A percentile compares a stretch with the other conserved stretches of the same genome.
Evolutionary conservation across 2,888 invertebrate species (phyloP).

Genomic region (Lottia scabra): DNA sequence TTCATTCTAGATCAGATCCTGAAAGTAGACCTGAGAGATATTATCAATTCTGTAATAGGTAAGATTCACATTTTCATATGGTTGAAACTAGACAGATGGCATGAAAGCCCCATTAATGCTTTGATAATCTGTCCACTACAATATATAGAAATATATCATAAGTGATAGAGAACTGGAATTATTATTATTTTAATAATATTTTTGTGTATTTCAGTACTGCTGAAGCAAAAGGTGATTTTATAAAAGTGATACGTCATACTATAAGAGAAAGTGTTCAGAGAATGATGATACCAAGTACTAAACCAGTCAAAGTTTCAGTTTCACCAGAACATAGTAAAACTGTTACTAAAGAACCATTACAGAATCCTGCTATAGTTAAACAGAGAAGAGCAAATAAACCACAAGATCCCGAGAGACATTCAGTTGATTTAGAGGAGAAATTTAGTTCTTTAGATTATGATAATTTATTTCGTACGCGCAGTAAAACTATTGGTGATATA

Average conservation of each 20-base stretch:
- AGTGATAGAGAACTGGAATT: too few species aligned
- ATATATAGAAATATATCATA: too few species aligned
- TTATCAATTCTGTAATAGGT: constrained; percentile 96
- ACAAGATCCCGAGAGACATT: constrained; percentile 58
- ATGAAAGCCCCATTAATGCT: too few species aligned
- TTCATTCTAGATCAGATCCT: constrained; percentile 92
- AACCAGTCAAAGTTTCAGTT: constrained; percentile 28
- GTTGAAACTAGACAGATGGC: too few species aligned
- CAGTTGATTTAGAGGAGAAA: constrained; percentile 83
- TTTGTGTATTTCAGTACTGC: constrained; percentile 78
- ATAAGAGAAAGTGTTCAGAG: constrained; percentile 96
- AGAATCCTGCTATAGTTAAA: constrained; percentile 33
- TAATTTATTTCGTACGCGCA: constrained; percentile 80
- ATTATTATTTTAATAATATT: too few species aligned
- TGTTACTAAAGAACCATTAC: constrained; percentile 9
- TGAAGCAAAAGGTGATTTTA: constrained; percentile 96
- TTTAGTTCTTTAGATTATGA: constrained; percentile 73
- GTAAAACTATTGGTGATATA: constrained; percentile 89
- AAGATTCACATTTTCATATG: constrained; percentile 34
- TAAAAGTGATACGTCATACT: constrained; percentile 96
- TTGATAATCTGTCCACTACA: too few species aligned
- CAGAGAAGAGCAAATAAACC: constrained; percentile 40
- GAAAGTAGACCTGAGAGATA: constrained; percentile 95
- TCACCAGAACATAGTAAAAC: constrained; percentile 7
- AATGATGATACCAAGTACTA: constrained; percentile 85